These are phyloP conservation scores for Dipodomys spectabilis DNA, from an alignment of 2,113 vertebrate genomes.

Conservation along the genomic window DNA sequence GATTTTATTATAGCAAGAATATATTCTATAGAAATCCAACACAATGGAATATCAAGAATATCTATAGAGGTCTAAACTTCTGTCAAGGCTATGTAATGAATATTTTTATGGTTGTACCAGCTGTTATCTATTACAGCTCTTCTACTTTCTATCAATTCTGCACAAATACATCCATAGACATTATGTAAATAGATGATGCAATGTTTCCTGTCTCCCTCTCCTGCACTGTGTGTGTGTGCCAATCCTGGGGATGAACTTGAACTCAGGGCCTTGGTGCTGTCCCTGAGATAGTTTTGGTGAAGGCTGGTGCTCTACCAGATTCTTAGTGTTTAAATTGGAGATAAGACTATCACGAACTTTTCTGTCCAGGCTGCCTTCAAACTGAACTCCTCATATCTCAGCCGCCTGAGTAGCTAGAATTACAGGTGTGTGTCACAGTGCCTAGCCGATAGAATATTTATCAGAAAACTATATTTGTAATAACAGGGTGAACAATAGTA, in stretches of 20 bases:
- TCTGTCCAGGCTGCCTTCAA: no score
- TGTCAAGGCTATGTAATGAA: neutral
- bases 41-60: neutral
- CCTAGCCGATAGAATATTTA: no score
- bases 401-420: no score
- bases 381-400: no score
- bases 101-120: neutral
- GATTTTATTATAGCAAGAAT: neutral
- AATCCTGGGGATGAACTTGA: no score
- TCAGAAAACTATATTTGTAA: neutral
- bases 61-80: neutral
- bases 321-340: no score
- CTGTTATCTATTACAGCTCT: neutral
- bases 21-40: neutral
- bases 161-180: neutral
- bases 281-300: no score
- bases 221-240: no score
- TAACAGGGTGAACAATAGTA: neutral
- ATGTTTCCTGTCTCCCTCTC: neutral
- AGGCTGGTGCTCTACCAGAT: no score
- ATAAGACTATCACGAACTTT: no score
- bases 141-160: constrained; percentile 17
- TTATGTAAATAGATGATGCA: neutral
- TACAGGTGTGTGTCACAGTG: no score
- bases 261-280: no score